Conservation (phyloP, 2,888 invertebrate species). For the Drosophila prolongata region DNA sequence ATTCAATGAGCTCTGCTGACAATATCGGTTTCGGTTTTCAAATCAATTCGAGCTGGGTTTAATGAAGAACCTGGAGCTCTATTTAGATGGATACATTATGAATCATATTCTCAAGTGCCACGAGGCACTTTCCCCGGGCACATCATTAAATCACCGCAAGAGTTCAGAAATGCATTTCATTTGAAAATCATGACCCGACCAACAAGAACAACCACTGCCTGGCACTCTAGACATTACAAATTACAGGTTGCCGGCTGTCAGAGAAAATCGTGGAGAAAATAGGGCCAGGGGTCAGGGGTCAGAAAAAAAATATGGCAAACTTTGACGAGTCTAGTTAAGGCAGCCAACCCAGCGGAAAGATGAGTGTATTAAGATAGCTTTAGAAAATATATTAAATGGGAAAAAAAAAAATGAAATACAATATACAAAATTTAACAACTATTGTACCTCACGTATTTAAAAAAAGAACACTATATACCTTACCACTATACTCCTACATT, state of each 20-base stretch:
- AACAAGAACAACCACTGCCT: constrained; percentile 5
- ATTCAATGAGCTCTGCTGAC: constrained; percentile 46
- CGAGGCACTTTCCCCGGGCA: constrained; percentile 42
- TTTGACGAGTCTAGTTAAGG: background rate
- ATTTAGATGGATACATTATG: constrained; percentile 12
- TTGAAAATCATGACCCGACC: constrained; percentile 63
- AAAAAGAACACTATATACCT: too few species aligned
- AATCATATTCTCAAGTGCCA: constrained; percentile 37
- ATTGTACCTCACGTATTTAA: too few species aligned
- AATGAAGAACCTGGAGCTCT: constrained; percentile 7
- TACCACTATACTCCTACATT: too few species aligned
- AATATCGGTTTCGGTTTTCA: constrained; percentile 38
- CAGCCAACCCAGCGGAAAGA: background rate
- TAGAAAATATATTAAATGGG: too few species aligned
- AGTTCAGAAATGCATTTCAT: constrained; percentile 71
- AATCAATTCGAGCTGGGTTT: constrained; percentile 23
- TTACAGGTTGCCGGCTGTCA: constrained; percentile 68
- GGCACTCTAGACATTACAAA: constrained; percentile 60
- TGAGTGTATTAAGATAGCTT: background rate
- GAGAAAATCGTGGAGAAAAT: constrained; percentile 16
- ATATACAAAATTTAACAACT: too few species aligned
- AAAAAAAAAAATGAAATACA: too few species aligned
- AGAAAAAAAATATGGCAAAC: constrained; percentile 9
- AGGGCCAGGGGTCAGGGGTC: constrained; percentile 5
- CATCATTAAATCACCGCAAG: constrained; percentile 71